A percentile compares a stretch with the other conserved stretches of the same genome.
Conservation (phyloP, 1,140 invertebrate species). For the Papilio aristodemus region DNA sequence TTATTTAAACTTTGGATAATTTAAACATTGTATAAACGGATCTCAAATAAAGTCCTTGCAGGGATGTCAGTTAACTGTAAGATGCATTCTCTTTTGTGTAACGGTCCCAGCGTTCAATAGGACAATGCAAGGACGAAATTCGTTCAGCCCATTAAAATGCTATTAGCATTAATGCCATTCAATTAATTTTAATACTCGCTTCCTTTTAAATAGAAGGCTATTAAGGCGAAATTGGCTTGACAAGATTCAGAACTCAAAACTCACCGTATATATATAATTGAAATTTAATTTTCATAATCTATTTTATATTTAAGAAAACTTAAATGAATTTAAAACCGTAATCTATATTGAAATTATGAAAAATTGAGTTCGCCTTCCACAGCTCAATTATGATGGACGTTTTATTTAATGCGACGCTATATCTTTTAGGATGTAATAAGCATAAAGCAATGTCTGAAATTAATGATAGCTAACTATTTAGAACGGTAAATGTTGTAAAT, state of each 20-base stretch:
- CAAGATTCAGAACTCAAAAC: neutral
- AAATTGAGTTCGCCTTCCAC: too few species aligned
- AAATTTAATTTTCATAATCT: neutral
- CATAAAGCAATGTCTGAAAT: too few species aligned
- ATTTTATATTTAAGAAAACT: neutral
- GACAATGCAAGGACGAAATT: slow-evolving; percentile 74
- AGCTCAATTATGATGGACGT: too few species aligned
- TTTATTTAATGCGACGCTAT: too few species aligned
- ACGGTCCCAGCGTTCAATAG: slow-evolving; percentile 59
- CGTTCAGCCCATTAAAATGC: slow-evolving; percentile 68
- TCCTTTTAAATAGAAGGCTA: neutral
- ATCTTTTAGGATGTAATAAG: too few species aligned
- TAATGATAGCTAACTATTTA: too few species aligned
- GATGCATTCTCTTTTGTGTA: slow-evolving; percentile 61
- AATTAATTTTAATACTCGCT: slow-evolving; percentile 25
- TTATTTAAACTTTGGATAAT: too few species aligned
- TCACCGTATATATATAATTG: neutral
- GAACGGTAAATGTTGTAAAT: too few species aligned
- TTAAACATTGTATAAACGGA: slow-evolving; percentile 21
- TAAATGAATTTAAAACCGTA: too few species aligned
- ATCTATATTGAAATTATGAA: too few species aligned
- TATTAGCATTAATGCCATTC: slow-evolving; percentile 48
- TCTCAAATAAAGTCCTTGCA: slow-evolving; percentile 34
- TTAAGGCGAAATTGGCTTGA: neutral
- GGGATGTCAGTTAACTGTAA: slow-evolving; percentile 50